Evolutionary conservation across 1,140 invertebrate genomes (phyloP).

Genomic region (Pogonus chalceus): DNA sequence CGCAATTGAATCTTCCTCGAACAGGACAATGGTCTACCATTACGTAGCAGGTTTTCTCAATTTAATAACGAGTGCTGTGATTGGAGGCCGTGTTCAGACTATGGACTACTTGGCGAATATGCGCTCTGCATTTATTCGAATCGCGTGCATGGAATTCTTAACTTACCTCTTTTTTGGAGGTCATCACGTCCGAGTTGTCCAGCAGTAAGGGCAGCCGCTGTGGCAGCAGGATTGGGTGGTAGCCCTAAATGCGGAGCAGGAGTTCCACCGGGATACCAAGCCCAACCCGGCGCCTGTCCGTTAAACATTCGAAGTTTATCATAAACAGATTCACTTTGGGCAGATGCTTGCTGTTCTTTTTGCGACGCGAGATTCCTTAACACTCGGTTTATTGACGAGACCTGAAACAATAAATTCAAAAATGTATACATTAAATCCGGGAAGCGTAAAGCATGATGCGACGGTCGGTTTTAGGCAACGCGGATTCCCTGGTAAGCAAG

Average conservation of each 20-base stretch:
- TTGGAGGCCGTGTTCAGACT: background rate
- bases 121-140: background rate
- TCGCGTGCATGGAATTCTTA: background rate
- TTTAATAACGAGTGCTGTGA: conserved; percentile 6
- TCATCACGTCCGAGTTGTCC: conserved; percentile 45
- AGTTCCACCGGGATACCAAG: conserved; percentile 33
- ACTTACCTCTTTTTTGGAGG: conserved; percentile 54
- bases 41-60: conserved; percentile 5
- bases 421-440: background rate
- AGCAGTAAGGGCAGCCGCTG: conserved; percentile 28
- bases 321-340: conserved; percentile 60
- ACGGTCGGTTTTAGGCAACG: background rate
- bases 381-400: conserved; percentile 98
- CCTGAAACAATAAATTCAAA: conserved; percentile 47
- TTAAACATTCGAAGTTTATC: conserved; percentile 78
- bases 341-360: conserved; percentile 63
- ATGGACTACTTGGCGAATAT: background rate
- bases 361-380: conserved; percentile 86
- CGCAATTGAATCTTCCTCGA: background rate
- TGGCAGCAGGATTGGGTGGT: conserved; percentile 32
- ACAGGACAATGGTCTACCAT: conserved; percentile 3
- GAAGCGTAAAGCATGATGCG: background rate
- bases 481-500: conserved; percentile 10
- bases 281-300: conserved; percentile 47
- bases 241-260: conserved; percentile 35